Conservation (phyloP, 2,797 vertebrate genomes). For the Diplodus puntazzo region DNA sequence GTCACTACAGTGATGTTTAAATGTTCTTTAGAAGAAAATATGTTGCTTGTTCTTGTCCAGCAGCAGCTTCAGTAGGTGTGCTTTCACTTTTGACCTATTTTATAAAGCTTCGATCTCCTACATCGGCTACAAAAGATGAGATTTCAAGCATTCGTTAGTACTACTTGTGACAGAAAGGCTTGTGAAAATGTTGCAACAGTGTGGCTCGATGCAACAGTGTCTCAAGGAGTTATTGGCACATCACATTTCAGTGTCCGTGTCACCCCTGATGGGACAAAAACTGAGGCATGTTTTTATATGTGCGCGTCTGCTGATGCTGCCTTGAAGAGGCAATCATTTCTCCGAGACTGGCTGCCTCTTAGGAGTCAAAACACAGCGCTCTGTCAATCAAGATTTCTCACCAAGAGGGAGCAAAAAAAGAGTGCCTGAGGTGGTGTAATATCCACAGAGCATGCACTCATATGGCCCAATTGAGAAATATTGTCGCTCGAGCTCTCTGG, state of each 20-base stretch:
- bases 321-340: not conserved
- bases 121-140: not conserved
- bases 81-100: conserved; percentile 11
- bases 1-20: not conserved
- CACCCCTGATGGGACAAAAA: not conserved
- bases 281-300: not conserved
- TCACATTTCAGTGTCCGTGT: not conserved
- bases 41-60: not conserved
- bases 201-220: conserved; percentile 3
- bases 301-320: not conserved
- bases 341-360: not conserved
- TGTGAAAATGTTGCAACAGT: conserved; percentile 46
- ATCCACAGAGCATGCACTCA: conserved; percentile 35
- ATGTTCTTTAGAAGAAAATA: not conserved
- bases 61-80: not conserved
- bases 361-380: conserved; percentile 5
- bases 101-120: not conserved
- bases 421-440: conserved; percentile 54
- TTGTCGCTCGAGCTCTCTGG: conserved; percentile 5
- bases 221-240: conserved; percentile 56
- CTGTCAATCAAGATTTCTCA: conserved; percentile 17
- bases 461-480: conserved; percentile 49
- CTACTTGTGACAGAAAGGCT: not conserved
- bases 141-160: not conserved
- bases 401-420: not conserved